Conservation (phyloP, 2,888 invertebrate genomes). For the Parnassius orleans region DNA sequence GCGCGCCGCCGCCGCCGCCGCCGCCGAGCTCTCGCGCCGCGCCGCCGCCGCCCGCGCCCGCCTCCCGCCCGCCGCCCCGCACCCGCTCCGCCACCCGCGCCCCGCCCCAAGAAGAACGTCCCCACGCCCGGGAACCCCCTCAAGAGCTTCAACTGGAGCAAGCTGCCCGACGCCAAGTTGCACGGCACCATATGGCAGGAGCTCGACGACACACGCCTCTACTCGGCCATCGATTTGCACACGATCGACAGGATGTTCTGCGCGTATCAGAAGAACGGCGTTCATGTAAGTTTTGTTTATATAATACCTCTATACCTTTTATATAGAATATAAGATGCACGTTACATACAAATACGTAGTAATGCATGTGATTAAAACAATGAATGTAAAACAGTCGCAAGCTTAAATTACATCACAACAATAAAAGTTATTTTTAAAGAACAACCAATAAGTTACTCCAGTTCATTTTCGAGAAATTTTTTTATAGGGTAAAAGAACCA, state of each 20-base stretch:
- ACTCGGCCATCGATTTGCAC: conserved; percentile 94
- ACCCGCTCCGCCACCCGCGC: conserved; percentile 78
- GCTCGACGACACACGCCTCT: conserved; percentile 94
- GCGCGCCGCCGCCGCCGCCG: conserved; percentile 74
- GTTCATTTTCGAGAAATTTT: too few relatives aligned
- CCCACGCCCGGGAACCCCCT: conserved; percentile 96
- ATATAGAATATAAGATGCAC: too few relatives aligned
- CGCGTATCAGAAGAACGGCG: conserved; percentile 96
- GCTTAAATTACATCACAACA: too few relatives aligned
- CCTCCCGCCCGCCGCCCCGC: conserved; percentile 79
- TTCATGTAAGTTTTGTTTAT: conserved; percentile 79
- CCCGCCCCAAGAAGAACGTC: conserved; percentile 89
- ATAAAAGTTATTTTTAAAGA: too few relatives aligned
- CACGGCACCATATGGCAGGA: conserved; percentile 98
- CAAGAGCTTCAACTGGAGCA: conserved; percentile 99
- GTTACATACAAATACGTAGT: too few relatives aligned
- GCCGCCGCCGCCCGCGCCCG: conserved; percentile 81
- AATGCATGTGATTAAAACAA: too few relatives aligned
- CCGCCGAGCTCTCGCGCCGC: conserved; percentile 50
- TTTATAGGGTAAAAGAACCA: too few relatives aligned
- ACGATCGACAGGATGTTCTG: conserved; percentile 96
- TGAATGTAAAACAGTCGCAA: too few relatives aligned
- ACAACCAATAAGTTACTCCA: too few relatives aligned
- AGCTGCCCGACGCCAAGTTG: conserved; percentile 93
- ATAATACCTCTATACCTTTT: not conserved